phyloP scores from a whole-genome alignment of 2,888 invertebrate species.

The Athripsodes cinereus region DNA sequence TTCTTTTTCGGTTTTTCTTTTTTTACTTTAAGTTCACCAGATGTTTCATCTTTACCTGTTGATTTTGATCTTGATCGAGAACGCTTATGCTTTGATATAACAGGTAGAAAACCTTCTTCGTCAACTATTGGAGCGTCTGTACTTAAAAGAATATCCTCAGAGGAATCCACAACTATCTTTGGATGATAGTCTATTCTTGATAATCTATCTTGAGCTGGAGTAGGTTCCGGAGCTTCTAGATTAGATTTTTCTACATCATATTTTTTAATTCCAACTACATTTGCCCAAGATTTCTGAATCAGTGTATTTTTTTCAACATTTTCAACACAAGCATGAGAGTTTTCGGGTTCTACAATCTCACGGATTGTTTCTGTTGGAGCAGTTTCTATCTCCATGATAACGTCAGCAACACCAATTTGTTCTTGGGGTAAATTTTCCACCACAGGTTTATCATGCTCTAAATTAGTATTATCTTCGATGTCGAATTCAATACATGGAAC shows the following conservation, averaged over 20 bases:
- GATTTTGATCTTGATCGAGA: constrained; percentile 47
- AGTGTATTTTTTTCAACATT: background rate
- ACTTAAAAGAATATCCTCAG: constrained; percentile 29
- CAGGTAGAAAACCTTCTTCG: constrained; percentile 45
- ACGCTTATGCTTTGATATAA: constrained; percentile 39
- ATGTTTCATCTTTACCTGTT: constrained; percentile 28
- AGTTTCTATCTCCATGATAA: no score
- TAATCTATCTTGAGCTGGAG: constrained; percentile 29
- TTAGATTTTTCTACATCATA: background rate
- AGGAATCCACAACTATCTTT: constrained; percentile 17
- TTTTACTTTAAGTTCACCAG: background rate
- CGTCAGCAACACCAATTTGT: background rate
- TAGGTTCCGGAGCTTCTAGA: background rate
- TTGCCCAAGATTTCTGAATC: constrained; percentile 27
- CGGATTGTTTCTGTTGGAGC: background rate
- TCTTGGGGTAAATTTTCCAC: background rate
- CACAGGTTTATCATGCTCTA: background rate
- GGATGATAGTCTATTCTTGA: constrained; percentile 24
- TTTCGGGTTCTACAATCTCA: background rate
- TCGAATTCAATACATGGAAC: no score
- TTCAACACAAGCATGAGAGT: background rate
- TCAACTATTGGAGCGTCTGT: constrained; percentile 19
- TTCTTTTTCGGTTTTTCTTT: background rate
- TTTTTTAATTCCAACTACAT: constrained; percentile 27
- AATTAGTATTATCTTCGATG: background rate